Evolutionary conservation across 2,888 invertebrate species (phyloP).

Genomic region (Philhelius pedissequus): DNA sequence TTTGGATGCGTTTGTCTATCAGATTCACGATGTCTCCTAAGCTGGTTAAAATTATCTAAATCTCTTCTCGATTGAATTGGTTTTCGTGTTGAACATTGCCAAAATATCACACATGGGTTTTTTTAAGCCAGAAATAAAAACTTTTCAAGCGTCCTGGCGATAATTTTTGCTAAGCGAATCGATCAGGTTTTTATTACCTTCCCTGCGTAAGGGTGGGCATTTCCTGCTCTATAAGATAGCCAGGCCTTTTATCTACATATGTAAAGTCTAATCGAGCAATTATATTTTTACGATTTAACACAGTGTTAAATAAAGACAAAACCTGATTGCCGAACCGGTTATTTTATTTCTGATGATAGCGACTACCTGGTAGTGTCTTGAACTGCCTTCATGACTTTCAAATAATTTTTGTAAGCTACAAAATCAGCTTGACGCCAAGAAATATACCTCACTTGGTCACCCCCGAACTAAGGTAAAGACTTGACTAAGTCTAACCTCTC

Average conservation of each 20-base stretch:
- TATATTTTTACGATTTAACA: slow-evolving; percentile 51
- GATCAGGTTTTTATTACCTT: slow-evolving; percentile 23
- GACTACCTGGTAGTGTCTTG: too few species aligned
- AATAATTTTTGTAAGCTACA: not conserved
- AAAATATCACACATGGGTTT: slow-evolving; percentile 40
- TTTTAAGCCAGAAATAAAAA: slow-evolving; percentile 27
- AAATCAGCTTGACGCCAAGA: slow-evolving; percentile 12
- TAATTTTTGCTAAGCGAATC: slow-evolving; percentile 60
- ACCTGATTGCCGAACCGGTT: too few species aligned
- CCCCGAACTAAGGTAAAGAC: not conserved
- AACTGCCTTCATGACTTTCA: too few species aligned
- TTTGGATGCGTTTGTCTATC: not conserved
- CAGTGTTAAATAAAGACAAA: slow-evolving; percentile 59
- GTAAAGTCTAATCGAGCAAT: slow-evolving; percentile 61
- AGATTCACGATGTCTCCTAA: not conserved
- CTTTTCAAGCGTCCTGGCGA: slow-evolving; percentile 36
- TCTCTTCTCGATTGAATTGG: too few species aligned
- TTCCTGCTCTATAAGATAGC: slow-evolving; percentile 55
- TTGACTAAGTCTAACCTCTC: slow-evolving; percentile 5
- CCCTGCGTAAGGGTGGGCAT: slow-evolving; percentile 58
- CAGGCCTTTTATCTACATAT: slow-evolving; percentile 61
- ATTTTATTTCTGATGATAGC: too few species aligned
- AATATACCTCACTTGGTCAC: not conserved
- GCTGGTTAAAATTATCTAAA: not conserved
- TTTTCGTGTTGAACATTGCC: too few species aligned